Base-by-base conservation (phyloP, 2,113 vertebrate genomes). In the Cepphus grylle region DNA sequence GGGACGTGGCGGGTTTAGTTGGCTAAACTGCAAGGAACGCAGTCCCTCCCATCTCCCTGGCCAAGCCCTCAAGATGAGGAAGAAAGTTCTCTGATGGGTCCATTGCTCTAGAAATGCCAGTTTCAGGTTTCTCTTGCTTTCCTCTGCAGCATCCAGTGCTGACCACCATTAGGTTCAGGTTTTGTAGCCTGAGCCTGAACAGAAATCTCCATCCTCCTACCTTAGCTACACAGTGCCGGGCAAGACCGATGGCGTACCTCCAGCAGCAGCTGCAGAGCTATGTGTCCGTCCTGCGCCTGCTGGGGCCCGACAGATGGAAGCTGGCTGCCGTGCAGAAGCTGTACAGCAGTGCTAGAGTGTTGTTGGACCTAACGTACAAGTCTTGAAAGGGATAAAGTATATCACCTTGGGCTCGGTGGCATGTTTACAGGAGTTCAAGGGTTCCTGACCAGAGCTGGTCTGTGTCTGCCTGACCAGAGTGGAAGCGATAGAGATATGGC, bases 221-320 rank as follows among this genome's bases (percentile, higher is more conserved):
- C 40, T 86, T 81, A 32, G 6, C 27, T 12, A 10, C 0, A 8
- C 34, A 20, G 34, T 0, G 2, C 45, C 0, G 5, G 27, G 40
- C 36, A 42, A 45, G 40, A 52, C 34, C 0, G 0, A 3, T 2
- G 5, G 36, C 0, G 0, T 25, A 15, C 3, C 11, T 69, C 71
- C 80, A 4, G 15, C 2, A 76, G 40, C 40, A 43, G 32, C 36
- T 36, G 49, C 3, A 2, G 53, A 50, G 17, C 8, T 0, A 0
- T n/a, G 13, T 0, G 2, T 58, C 63, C 0, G 2, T 69, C 67
- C 71, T 2, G 6, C 1, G 0, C 23, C 22, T 0, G 0, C 43
- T 9, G 1, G 2, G 12, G 30, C 30, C n/a, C 7, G 20, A 53
- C 8, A 18, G 6, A 13, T 25, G 43, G 49, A 36, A 73, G 23